phyloP scores from a whole-genome alignment of 2,113 vertebrate genomes.

The Callocephalon fimbriatum region DNA sequence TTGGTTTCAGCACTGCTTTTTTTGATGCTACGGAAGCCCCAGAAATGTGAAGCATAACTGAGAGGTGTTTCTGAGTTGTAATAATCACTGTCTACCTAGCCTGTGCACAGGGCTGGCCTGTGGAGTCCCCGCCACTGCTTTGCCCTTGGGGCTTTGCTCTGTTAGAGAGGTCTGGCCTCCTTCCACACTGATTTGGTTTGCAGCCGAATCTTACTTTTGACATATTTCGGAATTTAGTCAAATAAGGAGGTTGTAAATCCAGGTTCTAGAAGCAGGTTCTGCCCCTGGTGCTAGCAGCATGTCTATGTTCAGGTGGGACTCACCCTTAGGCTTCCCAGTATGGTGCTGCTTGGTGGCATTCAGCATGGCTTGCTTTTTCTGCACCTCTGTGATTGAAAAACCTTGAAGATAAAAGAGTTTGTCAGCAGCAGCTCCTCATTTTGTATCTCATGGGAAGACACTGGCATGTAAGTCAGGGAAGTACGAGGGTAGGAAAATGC shows the following conservation, averaged over 20 bases:
- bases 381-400: slow-evolving; percentile 92
- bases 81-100: not conserved
- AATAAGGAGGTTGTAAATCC: not conserved
- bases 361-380: slow-evolving; percentile 95
- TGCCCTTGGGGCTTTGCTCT: not conserved
- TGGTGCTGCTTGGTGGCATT: slow-evolving; percentile 90
- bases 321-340: slow-evolving; percentile 92
- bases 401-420: slow-evolving; percentile 71
- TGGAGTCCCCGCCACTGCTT: not conserved
- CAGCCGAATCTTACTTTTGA: not conserved
- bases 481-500: rapidly evolving
- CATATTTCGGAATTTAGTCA: not conserved
- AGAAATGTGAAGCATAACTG: not conserved
- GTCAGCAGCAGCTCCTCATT: not conserved
- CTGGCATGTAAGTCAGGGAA: not conserved
- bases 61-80: not conserved
- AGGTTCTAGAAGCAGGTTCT: not conserved
- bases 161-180: not conserved
- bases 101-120: not conserved
- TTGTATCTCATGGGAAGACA: not conserved
- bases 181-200: not conserved
- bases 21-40: not conserved
- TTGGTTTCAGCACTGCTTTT: not conserved
- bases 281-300: not conserved
- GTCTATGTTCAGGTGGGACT: not conserved